Conservation (phyloP, 1,140 invertebrate species). For the Dendrolimus punctatus region DNA sequence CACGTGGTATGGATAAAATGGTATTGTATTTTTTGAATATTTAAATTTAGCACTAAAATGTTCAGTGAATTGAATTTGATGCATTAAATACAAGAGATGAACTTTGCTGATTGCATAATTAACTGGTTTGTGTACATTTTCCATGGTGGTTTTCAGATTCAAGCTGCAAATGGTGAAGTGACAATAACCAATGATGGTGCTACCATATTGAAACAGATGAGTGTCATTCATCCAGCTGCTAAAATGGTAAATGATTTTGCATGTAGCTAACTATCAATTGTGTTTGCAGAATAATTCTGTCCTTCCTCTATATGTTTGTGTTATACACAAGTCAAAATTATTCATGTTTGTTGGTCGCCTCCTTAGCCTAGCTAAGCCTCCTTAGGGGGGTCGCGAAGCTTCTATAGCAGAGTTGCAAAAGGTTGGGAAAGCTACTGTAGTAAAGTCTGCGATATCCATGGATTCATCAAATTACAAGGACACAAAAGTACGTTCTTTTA, state of each 20-base stretch:
- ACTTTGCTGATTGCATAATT: not conserved
- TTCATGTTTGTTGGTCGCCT: no score
- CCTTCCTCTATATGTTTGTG: no score
- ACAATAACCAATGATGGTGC: slow-evolving; percentile 99
- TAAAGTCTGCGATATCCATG: no score
- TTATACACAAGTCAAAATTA: no score
- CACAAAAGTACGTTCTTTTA: no score
- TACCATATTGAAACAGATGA: slow-evolving; percentile 99
- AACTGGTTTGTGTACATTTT: not conserved
- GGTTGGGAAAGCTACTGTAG: no score
- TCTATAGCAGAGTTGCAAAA: no score
- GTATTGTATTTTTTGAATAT: slow-evolving; percentile 68
- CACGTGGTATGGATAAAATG: slow-evolving; percentile 99
- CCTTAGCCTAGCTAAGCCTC: no score
- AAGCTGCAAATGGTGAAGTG: slow-evolving; percentile 96
- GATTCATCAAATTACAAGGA: no score
- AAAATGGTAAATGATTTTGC: slow-evolving; percentile 89
- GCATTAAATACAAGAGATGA: not conserved
- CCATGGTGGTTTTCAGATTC: slow-evolving; percentile 79
- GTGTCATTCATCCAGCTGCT: slow-evolving; percentile 98
- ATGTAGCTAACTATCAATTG: not conserved
- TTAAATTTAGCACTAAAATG: not conserved
- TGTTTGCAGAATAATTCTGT: no score
- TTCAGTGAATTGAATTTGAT: no score
- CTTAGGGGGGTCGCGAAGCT: no score